A percentile compares a stretch with the other conserved stretches of the same genome.
Conservation (phyloP, 2,113 vertebrate genomes). For the Clarias gariepinus region DNA sequence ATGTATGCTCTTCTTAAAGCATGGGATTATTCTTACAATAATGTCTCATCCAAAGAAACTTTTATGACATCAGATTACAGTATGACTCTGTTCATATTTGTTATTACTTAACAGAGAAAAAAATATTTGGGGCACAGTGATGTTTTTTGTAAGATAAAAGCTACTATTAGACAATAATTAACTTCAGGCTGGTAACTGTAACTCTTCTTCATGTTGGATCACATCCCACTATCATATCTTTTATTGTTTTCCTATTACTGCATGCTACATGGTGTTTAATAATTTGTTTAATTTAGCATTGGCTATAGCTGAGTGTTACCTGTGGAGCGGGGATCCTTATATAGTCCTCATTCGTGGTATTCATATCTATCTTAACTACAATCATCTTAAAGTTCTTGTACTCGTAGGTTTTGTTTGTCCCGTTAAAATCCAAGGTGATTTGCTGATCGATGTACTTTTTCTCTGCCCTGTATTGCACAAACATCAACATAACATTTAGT, state of each 20-base stretch:
- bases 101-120: not conserved
- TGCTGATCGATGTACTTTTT: conserved; percentile 35
- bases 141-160: not conserved
- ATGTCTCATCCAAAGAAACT: not conserved
- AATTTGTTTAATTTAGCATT: not conserved
- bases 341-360: accelerated
- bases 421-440: not conserved
- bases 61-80: not conserved
- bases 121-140: not conserved
- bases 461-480: conserved; percentile 53
- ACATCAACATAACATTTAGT: not conserved
- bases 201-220: not conserved
- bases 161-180: not conserved
- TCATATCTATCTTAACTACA: conserved; percentile 33
- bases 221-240: not conserved
- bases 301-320: conserved; percentile 11
- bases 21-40: not conserved
- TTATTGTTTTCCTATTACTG: not conserved
- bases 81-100: not conserved
- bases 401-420: accelerated
- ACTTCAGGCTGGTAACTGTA: not conserved
- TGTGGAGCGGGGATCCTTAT: not conserved
- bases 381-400: conserved; percentile 36
- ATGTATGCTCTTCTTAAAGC: not conserved
- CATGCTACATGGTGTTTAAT: not conserved